Evolutionary conservation across 2,888 invertebrate species (phyloP).

Genomic region (Hesperia comma): DNA sequence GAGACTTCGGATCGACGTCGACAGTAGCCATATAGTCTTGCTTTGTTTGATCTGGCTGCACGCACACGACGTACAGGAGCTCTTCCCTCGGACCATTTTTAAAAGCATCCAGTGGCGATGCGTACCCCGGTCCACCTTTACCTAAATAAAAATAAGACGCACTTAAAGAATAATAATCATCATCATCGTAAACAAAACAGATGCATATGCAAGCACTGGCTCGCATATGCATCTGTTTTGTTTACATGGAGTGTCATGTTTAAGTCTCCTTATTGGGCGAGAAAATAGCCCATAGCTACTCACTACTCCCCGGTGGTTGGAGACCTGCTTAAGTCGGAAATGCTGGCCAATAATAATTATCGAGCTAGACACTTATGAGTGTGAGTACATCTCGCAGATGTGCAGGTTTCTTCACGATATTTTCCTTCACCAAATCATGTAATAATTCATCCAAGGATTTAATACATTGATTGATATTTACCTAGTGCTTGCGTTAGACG

Average conservation of each 20-base stretch:
- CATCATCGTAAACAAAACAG: no score
- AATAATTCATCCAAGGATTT: neutral
- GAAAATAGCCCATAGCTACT: no score
- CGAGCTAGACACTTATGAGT: no score
- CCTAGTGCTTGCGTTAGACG: neutral
- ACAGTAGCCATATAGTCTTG: slow-evolving; percentile 96
- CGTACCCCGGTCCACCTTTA: slow-evolving; percentile 89
- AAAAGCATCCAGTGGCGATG: slow-evolving; percentile 92
- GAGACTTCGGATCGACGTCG: slow-evolving; percentile 94
- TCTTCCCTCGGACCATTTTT: slow-evolving; percentile 92
- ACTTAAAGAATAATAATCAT: neutral
- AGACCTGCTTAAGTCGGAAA: no score
- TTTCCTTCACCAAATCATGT: neutral
- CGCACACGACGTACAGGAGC: slow-evolving; percentile 94
- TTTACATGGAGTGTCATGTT: no score
- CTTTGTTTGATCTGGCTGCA: slow-evolving; percentile 89
- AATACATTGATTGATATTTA: neutral
- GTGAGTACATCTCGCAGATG: no score
- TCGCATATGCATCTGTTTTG: no score
- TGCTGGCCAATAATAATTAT: neutral
- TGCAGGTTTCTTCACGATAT: no score
- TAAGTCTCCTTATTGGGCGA: no score
- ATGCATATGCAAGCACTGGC: no score
- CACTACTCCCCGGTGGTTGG: no score
- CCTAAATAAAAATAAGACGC: slow-evolving; percentile 50